A percentile compares a stretch with the other conserved stretches of the same genome.
These are phyloP conservation scores for Telmatochromis sp. DNA, from an alignment of 2,113 vertebrate genomes.

Conservation along the genomic window DNA sequence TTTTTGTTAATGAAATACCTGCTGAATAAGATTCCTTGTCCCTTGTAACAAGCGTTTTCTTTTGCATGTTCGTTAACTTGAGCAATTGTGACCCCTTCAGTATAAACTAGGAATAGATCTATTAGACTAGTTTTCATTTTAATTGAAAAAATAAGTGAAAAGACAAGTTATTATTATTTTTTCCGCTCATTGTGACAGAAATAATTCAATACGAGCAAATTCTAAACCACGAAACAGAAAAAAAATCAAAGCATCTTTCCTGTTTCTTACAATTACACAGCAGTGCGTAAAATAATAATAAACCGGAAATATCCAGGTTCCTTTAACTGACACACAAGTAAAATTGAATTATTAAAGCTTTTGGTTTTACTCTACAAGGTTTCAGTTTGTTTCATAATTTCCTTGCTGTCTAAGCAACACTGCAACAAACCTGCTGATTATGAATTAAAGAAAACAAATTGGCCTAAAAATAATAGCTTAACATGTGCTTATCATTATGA, in stretches of 20 bases:
- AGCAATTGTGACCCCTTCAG: conserved; percentile 61
- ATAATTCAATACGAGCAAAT: not conserved
- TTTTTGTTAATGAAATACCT: not conserved
- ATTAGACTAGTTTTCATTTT: not conserved
- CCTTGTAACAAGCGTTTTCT: not conserved
- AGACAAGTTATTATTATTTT: not conserved
- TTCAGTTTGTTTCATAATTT: not conserved
- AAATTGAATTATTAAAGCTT: not conserved
- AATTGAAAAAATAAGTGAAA: not conserved
- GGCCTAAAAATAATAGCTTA: not conserved
- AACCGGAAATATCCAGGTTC: not conserved
- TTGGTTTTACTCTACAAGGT: not conserved
- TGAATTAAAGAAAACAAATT: not conserved
- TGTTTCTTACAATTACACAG: not conserved
- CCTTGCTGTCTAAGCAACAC: not conserved
- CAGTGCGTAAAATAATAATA: not conserved
- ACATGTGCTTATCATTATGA: not conserved
- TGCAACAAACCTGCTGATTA: not conserved
- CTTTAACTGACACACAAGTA: not conserved
- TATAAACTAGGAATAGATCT: not conserved
- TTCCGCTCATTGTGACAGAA: not conserved
- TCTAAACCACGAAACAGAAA: not conserved
- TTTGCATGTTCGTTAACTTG: conserved; percentile 1
- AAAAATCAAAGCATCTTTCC: not conserved
- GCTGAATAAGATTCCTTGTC: not conserved